Evolutionary conservation across 2,113 vertebrate genomes (phyloP), one percentile per base, ranked within the genome.

Genomic region (Phaetusa simplex): DNA sequence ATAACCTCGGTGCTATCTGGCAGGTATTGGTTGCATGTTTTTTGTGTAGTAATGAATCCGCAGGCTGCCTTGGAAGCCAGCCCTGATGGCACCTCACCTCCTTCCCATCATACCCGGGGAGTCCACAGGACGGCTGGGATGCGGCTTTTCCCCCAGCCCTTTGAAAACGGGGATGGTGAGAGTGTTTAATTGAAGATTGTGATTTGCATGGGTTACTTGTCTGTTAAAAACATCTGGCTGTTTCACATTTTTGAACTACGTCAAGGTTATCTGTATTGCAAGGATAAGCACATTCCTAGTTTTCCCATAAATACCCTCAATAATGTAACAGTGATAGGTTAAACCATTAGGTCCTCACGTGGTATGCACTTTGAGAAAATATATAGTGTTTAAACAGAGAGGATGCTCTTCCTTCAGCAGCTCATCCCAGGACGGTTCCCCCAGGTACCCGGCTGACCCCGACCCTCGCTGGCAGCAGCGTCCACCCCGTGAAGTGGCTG

Each of bases 281-380:
- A 32, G 53, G n/a, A 8, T 70, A 36, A 82, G 5, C 26, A 9
- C 1, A 1, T 22, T 47, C 30, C 80, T 67, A 38, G 5, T 42
- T 71, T 69, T 78, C 59, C 74, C 3, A 1, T 29, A 17, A 47
- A 27, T 27, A 12, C 30, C 50, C 50, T 20, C 12, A 38, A 5
- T 7, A 5, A 21, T 5, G 14, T 40, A 55, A 16, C 12, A 15
- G 18, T 4, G 47, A 5, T 16, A 15, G 32, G 43, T 59, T 32
- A 18, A 53, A 16, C 24, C 12, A 9, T 15, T 27, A n/a, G 56
- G 16, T 16, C 32, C 61, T 70, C 0, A 0, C 1, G 22, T 7
- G 36, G 38, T 30, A 5, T 26, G 40, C 1, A 0, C 11, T 79
- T 56, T 7, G 34, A 49, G 58, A 62, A 22, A 23, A 11, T 14